These are phyloP conservation scores for Synergus japonicus DNA, from an alignment of 2,888 invertebrate species.

Conservation along the genomic window DNA sequence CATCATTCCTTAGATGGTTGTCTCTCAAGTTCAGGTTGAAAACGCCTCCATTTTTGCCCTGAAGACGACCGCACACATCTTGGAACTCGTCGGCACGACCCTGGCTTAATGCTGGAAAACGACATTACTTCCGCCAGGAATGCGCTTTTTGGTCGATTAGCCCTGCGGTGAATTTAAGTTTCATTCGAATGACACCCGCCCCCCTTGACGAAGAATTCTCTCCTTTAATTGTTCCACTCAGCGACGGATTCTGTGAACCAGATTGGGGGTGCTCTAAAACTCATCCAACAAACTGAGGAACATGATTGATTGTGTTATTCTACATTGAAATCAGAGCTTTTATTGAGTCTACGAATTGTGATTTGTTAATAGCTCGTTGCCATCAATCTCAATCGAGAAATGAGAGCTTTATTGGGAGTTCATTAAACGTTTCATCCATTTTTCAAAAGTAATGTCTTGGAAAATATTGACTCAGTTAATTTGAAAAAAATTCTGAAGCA, in stretches of 20 bases:
- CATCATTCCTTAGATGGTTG: constrained; percentile 27
- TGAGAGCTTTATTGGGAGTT: background rate
- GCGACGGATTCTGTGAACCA: constrained; percentile 42
- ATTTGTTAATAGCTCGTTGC: background rate
- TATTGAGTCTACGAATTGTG: background rate
- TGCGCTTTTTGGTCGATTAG: constrained; percentile 73
- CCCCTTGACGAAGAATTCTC: constrained; percentile 68
- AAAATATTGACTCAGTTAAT: background rate
- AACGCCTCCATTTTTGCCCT: constrained; percentile 17
- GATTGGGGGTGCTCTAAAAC: background rate
- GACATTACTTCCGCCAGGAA: constrained; percentile 71
- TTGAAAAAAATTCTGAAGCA: too few species aligned
- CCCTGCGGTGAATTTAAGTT: constrained; percentile 70
- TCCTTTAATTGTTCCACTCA: constrained; percentile 71
- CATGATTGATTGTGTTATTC: background rate
- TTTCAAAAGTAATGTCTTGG: background rate
- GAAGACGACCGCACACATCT: constrained; percentile 30
- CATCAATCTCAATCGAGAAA: background rate
- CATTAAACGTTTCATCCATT: background rate
- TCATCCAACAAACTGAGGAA: background rate
- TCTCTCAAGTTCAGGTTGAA: constrained; percentile 25
- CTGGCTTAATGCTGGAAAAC: constrained; percentile 50
- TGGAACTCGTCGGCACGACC: constrained; percentile 32
- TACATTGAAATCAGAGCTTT: background rate
- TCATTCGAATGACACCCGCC: constrained; percentile 59